Conservation (phyloP, 2,888 invertebrate genomes). For the Girardia tigrina region DNA sequence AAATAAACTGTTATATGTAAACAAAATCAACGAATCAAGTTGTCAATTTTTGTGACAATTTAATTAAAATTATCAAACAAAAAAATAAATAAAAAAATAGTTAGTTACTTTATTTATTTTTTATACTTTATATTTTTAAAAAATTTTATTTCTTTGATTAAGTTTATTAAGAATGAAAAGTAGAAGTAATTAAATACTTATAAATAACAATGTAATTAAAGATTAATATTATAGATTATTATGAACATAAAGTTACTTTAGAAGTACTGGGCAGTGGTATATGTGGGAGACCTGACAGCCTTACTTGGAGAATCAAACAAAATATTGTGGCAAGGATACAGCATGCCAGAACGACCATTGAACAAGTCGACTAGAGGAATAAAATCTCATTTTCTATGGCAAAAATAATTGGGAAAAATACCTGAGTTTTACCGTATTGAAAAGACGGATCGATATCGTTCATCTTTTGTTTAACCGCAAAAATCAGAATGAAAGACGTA, state of each 20-base stretch:
- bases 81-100: no score
- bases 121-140: no score
- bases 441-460: conserved; percentile 61
- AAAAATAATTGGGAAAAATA: conserved; percentile 44
- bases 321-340: conserved; percentile 61
- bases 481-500: conserved; percentile 20
- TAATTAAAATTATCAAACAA: no score
- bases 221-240: neutral
- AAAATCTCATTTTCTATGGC: neutral
- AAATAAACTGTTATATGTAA: no score
- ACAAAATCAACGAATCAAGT: no score
- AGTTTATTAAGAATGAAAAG: no score
- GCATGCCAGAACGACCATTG: conserved; percentile 41
- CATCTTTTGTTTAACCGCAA: conserved; percentile 32
- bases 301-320: conserved; percentile 67
- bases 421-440: conserved; percentile 64
- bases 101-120: no score
- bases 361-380: conserved; percentile 41
- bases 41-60: no score
- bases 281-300: conserved; percentile 52
- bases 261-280: neutral
- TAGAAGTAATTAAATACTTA: no score
- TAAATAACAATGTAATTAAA: no score
- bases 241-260: neutral
- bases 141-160: no score